A percentile compares a stretch with the other conserved stretches of the same genome.
These are phyloP conservation scores for Plebejus melissa DNA, from an alignment of 2,888 invertebrate genomes.

Conservation along the genomic window DNA sequence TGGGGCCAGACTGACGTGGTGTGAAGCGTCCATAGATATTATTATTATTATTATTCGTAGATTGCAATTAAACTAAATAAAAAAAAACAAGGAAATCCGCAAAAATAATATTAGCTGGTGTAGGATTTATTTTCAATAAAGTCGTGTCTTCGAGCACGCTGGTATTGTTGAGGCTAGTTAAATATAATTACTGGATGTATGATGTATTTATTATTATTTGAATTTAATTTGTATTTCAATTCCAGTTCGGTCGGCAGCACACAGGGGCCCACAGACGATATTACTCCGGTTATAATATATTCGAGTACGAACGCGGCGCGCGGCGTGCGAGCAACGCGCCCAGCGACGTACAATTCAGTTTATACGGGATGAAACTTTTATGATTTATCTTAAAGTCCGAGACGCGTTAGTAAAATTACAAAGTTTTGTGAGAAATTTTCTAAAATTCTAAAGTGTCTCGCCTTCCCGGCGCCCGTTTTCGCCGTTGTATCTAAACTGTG, in stretches of 20 bases:
- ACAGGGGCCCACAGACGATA: not conserved
- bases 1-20: too few relatives aligned
- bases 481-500: constrained; percentile 55
- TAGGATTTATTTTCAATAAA: too few relatives aligned
- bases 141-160: too few relatives aligned
- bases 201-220: not conserved
- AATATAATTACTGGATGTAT: not conserved
- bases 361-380: constrained; percentile 44
- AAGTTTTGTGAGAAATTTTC: constrained; percentile 69
- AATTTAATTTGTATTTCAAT: not conserved
- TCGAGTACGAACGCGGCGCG: not conserved
- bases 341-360: constrained; percentile 21
- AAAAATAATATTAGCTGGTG: not conserved
- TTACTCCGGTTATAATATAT: not conserved
- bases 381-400: constrained; percentile 64
- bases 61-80: too few relatives aligned
- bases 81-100: not conserved
- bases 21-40: too few relatives aligned
- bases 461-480: constrained; percentile 47
- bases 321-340: not conserved
- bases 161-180: not conserved
- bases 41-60: too few relatives aligned
- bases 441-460: constrained; percentile 71
- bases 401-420: constrained; percentile 52
- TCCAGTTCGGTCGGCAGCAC: not conserved